phyloP scores from a whole-genome alignment of 2,797 vertebrate species.

The Rhinoraja longicauda region DNA sequence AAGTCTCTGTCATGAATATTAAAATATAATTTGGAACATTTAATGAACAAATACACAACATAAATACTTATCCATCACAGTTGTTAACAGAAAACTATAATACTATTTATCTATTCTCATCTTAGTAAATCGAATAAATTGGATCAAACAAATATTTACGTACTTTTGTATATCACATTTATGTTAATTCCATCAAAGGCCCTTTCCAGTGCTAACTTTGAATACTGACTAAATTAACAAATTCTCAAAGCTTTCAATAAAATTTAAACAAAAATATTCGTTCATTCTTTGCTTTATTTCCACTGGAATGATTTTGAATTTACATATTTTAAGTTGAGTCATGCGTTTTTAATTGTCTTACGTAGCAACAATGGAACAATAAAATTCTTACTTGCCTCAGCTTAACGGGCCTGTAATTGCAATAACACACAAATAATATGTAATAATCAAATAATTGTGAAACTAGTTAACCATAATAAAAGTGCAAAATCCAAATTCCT shows the following conservation, averaged over 20 bases:
- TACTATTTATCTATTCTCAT: conserved; percentile 21
- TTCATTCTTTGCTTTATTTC: not conserved
- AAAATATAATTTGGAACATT: conserved; percentile 16
- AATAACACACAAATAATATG: too few relatives aligned
- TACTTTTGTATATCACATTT: not conserved
- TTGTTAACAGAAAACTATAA: conserved; percentile 27
- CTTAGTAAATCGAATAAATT: not conserved
- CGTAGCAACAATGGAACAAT: too few relatives aligned
- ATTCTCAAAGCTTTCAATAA: not conserved
- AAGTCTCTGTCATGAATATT: conserved; percentile 6
- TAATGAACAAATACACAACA: conserved; percentile 26
- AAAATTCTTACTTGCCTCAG: too few relatives aligned
- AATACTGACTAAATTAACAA: not conserved
- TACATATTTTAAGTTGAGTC: too few relatives aligned
- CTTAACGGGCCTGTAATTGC: too few relatives aligned
- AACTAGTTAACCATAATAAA: too few relatives aligned
- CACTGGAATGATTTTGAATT: not conserved
- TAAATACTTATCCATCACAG: not conserved
- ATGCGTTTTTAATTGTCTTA: too few relatives aligned
- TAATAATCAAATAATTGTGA: too few relatives aligned
- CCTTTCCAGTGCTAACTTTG: not conserved
- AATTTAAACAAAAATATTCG: not conserved
- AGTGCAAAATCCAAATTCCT: too few relatives aligned
- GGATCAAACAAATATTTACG: conserved; percentile 24
- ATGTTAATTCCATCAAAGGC: not conserved